Percentiles rank a stretch among this genome's conserved stretches.
Conservation (phyloP, 2,113 vertebrate genomes). For the Fulica atra region DNA sequence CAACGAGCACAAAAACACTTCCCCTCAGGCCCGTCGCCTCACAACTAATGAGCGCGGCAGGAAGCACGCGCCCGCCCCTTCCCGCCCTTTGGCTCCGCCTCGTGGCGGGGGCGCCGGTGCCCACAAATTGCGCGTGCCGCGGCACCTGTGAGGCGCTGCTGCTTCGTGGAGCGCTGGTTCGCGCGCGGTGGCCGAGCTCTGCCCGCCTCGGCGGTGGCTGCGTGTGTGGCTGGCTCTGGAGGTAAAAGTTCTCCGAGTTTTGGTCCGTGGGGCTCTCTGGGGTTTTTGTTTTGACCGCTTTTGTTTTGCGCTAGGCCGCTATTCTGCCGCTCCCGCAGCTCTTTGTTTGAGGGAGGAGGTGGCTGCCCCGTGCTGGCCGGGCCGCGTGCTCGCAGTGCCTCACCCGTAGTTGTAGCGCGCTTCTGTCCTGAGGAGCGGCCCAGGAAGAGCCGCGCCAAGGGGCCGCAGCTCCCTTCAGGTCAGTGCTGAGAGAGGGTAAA, state of each 20-base stretch:
- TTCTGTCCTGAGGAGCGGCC: no score
- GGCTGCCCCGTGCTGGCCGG: no score
- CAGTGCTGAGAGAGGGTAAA: no score
- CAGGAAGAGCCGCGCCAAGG: no score
- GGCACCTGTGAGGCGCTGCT: fast-evolving
- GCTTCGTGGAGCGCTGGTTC: no score
- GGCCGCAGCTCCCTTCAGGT: fast-evolving
- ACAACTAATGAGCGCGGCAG: fast-evolving
- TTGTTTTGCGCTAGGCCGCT: no score
- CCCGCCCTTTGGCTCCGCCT: neutral
- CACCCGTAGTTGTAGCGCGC: no score
- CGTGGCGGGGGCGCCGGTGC: fast-evolving
- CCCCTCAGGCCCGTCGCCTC: fast-evolving
- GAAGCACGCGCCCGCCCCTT: fast-evolving
- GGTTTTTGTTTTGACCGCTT: no score
- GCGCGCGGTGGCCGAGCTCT: neutral
- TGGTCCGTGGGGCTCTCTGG: no score
- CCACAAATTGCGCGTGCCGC: fast-evolving
- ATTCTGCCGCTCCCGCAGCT: no score
- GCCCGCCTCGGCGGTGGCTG: fast-evolving
- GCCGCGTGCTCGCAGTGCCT: no score
- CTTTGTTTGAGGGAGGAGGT: no score
- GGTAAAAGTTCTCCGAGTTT: neutral
- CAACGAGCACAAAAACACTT: fast-evolving
- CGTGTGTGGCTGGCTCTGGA: neutral